Conservation (phyloP, 2,113 vertebrate species). For the Vulpes ferrilata region DNA sequence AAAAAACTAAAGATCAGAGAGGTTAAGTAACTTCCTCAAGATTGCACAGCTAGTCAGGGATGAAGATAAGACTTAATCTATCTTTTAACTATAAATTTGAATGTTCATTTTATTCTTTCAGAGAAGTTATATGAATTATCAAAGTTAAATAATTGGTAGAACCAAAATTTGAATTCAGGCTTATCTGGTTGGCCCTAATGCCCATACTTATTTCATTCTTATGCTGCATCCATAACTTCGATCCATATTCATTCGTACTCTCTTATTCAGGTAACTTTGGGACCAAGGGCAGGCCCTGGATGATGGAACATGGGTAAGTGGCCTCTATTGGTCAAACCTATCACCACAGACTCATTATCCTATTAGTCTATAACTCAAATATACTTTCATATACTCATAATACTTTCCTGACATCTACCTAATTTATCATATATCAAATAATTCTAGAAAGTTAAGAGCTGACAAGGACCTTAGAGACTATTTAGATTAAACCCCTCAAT, state of each 20-base stretch:
- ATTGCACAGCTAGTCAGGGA: background rate
- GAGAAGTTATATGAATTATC: background rate
- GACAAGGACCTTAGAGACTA: background rate
- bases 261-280: background rate
- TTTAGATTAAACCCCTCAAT: background rate
- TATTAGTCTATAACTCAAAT: background rate
- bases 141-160: background rate
- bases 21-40: background rate
- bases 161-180: background rate
- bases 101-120: slow-evolving; percentile 29
- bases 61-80: background rate
- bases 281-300: background rate
- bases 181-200: background rate
- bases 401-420: background rate
- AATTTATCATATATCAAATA: slow-evolving; percentile 13
- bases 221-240: background rate
- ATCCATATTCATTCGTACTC: background rate
- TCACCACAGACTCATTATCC: background rate
- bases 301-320: background rate
- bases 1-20: slow-evolving; percentile 42
- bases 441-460: background rate
- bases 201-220: background rate
- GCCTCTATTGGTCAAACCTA: background rate
- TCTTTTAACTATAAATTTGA: background rate
- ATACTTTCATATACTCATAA: background rate